These are phyloP conservation scores for Ormyrus pomaceus DNA, from an alignment of 2,888 invertebrate genomes.

Conservation along the genomic window DNA sequence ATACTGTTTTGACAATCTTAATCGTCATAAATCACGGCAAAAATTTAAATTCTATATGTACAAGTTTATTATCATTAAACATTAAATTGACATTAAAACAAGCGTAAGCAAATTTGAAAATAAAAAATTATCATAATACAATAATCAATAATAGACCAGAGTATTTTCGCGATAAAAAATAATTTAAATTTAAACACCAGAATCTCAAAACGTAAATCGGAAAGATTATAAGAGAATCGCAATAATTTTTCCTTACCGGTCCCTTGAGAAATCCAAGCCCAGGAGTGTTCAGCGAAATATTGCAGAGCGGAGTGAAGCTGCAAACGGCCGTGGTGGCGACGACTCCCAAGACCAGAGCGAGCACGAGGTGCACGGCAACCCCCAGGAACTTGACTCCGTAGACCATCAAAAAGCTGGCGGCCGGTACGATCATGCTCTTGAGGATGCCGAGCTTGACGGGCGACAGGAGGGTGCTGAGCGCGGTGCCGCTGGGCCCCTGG, in stretches of 20 bases:
- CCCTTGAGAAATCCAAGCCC: slow-evolving; percentile 3
- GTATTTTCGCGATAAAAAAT: neutral
- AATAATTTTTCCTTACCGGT: neutral
- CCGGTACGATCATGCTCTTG: slow-evolving; percentile 59
- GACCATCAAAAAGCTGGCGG: slow-evolving; percentile 58
- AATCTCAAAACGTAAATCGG: neutral
- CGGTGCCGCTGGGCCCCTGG: neutral
- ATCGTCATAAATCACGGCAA: too few species aligned
- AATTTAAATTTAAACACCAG: neutral
- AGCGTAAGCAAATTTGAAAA: neutral
- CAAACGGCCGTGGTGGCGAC: slow-evolving; percentile 79
- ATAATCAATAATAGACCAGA: neutral
- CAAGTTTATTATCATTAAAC: too few species aligned
- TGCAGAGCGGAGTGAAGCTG: slow-evolving; percentile 80
- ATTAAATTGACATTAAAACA: too few species aligned
- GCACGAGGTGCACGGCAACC: slow-evolving; percentile 57
- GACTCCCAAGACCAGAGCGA: slow-evolving; percentile 77
- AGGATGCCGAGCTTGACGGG: neutral
- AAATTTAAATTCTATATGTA: too few species aligned
- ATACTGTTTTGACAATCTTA: too few species aligned
- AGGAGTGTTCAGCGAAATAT: slow-evolving; percentile 69
- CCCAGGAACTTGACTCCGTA: slow-evolving; percentile 60
- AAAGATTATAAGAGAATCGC: neutral
- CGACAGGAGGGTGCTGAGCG: neutral
- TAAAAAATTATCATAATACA: neutral